These are phyloP conservation scores for Danionella cerebrum DNA, from an alignment of 2,113 vertebrate species.

Conservation along the genomic window DNA sequence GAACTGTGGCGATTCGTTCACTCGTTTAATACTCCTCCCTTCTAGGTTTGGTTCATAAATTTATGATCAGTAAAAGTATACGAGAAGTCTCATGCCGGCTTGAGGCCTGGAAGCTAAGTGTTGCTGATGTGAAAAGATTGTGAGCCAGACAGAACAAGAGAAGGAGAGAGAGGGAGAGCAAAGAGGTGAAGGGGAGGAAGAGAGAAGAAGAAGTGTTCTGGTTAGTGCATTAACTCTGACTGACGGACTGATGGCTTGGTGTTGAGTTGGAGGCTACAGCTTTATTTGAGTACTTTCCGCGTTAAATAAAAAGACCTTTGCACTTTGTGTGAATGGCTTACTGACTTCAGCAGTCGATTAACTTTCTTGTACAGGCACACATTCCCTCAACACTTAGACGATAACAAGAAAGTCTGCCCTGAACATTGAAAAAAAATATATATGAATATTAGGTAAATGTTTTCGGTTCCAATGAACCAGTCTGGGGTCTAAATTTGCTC, in stretches of 20 bases:
- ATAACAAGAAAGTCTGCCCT: slow-evolving; percentile 55
- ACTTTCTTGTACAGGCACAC: slow-evolving; percentile 54
- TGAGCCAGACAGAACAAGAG: slow-evolving; percentile 32
- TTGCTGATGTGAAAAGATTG: slow-evolving; percentile 31
- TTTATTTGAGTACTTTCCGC: too few species aligned
- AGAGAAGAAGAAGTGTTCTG: slow-evolving; percentile 13
- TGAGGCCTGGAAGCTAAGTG: slow-evolving; percentile 55
- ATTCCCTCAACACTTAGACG: slow-evolving; percentile 64
- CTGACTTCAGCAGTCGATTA: slow-evolving; percentile 65
- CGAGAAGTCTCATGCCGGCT: slow-evolving; percentile 51
- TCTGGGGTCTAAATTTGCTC: too few species aligned
- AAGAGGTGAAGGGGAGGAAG: slow-evolving; percentile 18
- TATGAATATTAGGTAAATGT: too few species aligned
- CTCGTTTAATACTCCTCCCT: slow-evolving; percentile 59
- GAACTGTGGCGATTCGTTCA: slow-evolving; percentile 56
- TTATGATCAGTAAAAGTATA: slow-evolving; percentile 64
- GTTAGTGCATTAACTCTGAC: slow-evolving; percentile 35
- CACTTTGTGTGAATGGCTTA: slow-evolving; percentile 66
- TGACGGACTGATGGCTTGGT: slow-evolving; percentile 34
- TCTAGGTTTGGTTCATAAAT: slow-evolving; percentile 66
- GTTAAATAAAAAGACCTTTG: too few species aligned
- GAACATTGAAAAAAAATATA: slow-evolving; percentile 27
- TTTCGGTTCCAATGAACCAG: too few species aligned
- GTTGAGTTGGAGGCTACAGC: slow-evolving; percentile 52
- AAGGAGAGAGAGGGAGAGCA: slow-evolving; percentile 16